Evolutionary conservation across 2,797 vertebrate genomes (phyloP), one percentile per base, ranked within the genome.

Genomic region (Neosilurus hyrtlii): DNA sequence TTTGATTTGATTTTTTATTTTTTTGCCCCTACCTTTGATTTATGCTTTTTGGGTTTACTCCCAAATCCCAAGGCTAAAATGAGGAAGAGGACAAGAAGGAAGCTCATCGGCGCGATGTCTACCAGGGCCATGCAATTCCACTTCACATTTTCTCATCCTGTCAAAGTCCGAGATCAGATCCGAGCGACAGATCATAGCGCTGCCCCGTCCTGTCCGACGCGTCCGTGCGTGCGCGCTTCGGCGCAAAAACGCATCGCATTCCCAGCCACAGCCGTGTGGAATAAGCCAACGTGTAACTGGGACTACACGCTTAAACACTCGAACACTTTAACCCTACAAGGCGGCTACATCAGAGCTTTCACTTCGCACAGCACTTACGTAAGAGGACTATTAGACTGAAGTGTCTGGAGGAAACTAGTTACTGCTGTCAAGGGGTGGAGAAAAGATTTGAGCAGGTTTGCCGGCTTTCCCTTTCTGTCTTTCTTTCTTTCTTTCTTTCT

Each of bases 131-230:
- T 78, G 51, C 49, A 72, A 73, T 79, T 83, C 26, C 57, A 51
- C 52, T 70, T 86, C 80, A 82, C 87, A 88, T 85, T 52, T 65
- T 86, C 68, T 84, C 80, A 51, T 75, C 61, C 43, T 79, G 61
- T 26, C 54, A 66, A 82, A 81, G 72, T 81, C 67, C 72, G 51
- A 63, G 75, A n/a, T 51, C 37, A 22, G 75, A 18, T 51, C 75
- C 59, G 59, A 63, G 54, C 66, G 22, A 15, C 79, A 71, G 79
- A 18, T 24, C 56, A 80, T 20, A 20, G 18, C 20, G 56, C 26
- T 70, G 26, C 63, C 63, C 20, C 11, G 9, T 52, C 78, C 18
- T 22, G 4, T 1, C 73, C 82, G 65, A 1, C 9, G 26, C 22
- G 35, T 65, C 22, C 59, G 57, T 73, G 9, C 9, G 51, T 5